These are phyloP conservation scores for Dendrocincla fuliginosa DNA, from an alignment of 2,797 vertebrate species.

Conservation along the genomic window DNA sequence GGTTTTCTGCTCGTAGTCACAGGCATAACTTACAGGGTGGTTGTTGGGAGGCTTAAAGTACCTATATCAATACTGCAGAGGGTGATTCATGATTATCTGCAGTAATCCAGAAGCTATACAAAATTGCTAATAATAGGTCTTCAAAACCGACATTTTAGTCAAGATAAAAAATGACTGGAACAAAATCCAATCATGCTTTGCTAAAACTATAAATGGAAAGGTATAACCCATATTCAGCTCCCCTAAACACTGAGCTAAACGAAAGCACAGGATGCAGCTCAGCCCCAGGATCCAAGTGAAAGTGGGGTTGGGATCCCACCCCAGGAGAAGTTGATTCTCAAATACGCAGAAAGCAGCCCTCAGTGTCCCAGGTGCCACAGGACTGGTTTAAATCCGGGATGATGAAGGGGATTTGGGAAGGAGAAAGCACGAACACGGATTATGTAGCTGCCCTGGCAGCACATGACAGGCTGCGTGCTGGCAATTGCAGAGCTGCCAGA, in stretches of 20 bases:
- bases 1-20: background rate
- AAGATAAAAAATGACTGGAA: constrained; percentile 55
- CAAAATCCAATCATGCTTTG: constrained; percentile 38
- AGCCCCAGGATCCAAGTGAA: background rate
- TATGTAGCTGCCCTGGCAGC: background rate
- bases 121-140: constrained; percentile 67
- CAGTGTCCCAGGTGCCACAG: background rate
- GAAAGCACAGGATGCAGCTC: constrained; percentile 23
- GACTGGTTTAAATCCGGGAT: background rate
- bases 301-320: background rate
- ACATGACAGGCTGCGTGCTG: background rate
- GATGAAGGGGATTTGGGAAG: background rate
- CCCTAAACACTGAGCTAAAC: constrained; percentile 4
- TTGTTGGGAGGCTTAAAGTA: constrained; percentile 30
- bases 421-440: background rate
- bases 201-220: constrained; percentile 66
- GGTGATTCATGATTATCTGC: constrained; percentile 69
- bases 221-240: constrained; percentile 50
- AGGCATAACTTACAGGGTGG: background rate
- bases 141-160: constrained; percentile 55
- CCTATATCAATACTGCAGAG: constrained; percentile 70
- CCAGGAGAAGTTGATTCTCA: background rate
- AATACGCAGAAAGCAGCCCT: background rate
- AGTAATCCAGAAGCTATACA: constrained; percentile 65
- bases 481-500: background rate